Percentiles rank a stretch among this genome's conserved stretches.
These are phyloP conservation scores for Carassius carassius DNA, from an alignment of 2,113 vertebrate genomes.

Conservation along the genomic window DNA sequence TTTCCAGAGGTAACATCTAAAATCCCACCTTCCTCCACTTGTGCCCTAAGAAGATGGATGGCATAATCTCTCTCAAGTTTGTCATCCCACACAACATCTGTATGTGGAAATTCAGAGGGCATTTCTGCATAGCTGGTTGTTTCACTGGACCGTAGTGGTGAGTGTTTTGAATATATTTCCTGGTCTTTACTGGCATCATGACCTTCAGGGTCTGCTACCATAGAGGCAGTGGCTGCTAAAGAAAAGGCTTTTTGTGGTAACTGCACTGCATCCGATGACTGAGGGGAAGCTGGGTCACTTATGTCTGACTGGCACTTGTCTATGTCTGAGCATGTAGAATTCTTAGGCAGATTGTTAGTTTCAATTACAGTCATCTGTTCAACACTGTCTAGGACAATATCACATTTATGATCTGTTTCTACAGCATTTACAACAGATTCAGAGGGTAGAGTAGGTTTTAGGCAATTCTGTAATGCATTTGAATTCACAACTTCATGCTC, in stretches of 20 bases:
- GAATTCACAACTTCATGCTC: neutral
- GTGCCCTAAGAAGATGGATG: constrained; percentile 53
- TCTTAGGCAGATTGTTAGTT: neutral
- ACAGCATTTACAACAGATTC: neutral
- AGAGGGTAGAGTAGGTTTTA: neutral
- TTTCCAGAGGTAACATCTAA: constrained; percentile 62
- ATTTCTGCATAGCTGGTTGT: constrained; percentile 20
- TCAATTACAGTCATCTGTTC: neutral
- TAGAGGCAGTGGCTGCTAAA: neutral
- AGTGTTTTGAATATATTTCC: neutral
- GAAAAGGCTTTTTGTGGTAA: neutral
- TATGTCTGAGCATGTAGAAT: too few species aligned
- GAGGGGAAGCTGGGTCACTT: neutral
- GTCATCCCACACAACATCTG: constrained; percentile 32
- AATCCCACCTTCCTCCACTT: constrained; percentile 61
- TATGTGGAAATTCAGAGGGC: constrained; percentile 38
- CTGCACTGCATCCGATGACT: neutral
- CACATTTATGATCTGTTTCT: neutral
- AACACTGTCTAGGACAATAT: neutral
- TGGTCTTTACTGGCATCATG: too few species aligned
- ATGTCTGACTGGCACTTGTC: neutral
- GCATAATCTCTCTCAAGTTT: constrained; percentile 56
- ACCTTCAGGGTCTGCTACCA: neutral
- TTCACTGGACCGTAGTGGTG: constrained; percentile 33
- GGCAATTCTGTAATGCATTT: neutral